Evolutionary conservation across 2,797 vertebrate species (phyloP), one percentile per base, ranked within the genome.

Genomic region (Accipiter badius): DNA sequence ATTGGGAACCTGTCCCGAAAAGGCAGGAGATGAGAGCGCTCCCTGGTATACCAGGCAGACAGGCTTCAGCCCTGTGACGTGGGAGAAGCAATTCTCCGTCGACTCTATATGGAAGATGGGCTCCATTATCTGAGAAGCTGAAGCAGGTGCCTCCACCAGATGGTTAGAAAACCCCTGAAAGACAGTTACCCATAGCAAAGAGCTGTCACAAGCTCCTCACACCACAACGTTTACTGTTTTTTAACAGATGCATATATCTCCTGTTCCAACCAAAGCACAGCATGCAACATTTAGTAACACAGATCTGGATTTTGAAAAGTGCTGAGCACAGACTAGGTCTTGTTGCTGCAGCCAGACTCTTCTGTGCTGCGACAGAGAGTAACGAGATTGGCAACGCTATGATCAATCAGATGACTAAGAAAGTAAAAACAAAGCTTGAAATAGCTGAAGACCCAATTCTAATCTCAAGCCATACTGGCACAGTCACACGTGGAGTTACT

Each of bases 391-490:
- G 87, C 58, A 92, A 35, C 26, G 0, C 82, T 25, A 4, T 3
- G 24, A 67, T 35, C 84, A 49, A 29, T n/a, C 90, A 39, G 67
- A 74, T 37, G 61, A 31, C 58, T 73, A 20, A 62, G 57, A 39
- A 54, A 94, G 79, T 12, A 6, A 89, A 93, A 94, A 46, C 67
- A 82, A 65, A 88, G 82, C 76, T 13, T 29, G 77, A n/a, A 62
- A 71, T 29, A 44, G 70, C 61, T 74, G 67, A 35, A 87, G 81
- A 82, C 5, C 72, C 93, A 54, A 7, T 31, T 81, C 79, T 81
- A 66, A 21, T 35, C 92, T 88, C 76, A 46, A 79, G 84, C 61
- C 73, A 29, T 2, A 4, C 65, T 85, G 94, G 94, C 77, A 74
- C 24, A 44, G 72, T 0, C 5, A 0, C 49, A 35, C 4, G 70